Base-by-base conservation (phyloP, 2,888 invertebrate species). In the Dolichomitus sp. region DNA sequence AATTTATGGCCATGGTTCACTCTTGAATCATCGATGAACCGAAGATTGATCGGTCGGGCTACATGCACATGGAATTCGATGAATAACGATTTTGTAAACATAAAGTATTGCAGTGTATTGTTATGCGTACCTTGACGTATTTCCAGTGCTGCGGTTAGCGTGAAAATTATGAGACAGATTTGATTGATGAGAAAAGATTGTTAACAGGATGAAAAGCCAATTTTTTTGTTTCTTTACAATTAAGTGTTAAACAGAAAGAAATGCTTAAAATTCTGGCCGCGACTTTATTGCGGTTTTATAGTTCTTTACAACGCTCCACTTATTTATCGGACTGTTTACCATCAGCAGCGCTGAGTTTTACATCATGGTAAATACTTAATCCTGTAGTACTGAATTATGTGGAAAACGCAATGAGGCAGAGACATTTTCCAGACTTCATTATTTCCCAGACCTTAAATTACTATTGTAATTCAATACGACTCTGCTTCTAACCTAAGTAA, bases 71-170 rank as follows among this genome's bases (percentile, higher is more conserved):
- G 33, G 7, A 40, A 66, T 52, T 63, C 4, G 40, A 73, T 68
- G 68, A 69, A 61, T 74, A 68, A 19, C 52, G 11, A 54, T 14
- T 40, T 19, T 37, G 9, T 37, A 69, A 52, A 69, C 23, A 37
- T 37, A 19, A 37, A 57, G 37, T 59, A 59, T 45, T 19, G 33
- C 61, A 19, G 30, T 74, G 12, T 12, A 5, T 33, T 52, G 12
- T 42, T 73, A 73, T 94, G 95, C 96, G 94, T 95, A 97, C 97
- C 97, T 97, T 97, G 92, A 96, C 95, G 94, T 97, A 96, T 94
- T 96, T 97, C 97, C 97, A 97, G 94, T 97, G 97, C 97, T 97
- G 95, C 94, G 84, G 87, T 85, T 90, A 92, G 94, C 94, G 92
- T 94, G 94, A 93, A 94, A 93, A 27, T 90, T 88, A 91, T 88